Evolutionary conservation across 2,113 vertebrate genomes (phyloP).

Genomic region (Solea solea): DNA sequence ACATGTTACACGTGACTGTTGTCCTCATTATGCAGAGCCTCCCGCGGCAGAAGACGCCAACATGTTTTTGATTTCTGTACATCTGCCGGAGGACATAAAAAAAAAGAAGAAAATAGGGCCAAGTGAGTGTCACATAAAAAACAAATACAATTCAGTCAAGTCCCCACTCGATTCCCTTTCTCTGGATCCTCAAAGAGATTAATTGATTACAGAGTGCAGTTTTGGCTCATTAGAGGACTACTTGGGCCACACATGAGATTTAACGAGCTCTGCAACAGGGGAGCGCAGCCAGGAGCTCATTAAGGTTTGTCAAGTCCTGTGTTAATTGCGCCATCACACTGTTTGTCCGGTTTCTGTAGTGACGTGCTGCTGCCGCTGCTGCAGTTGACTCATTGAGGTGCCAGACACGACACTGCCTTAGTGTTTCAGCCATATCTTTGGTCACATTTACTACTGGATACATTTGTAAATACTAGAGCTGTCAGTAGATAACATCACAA

Average conservation of each 20-base stretch:
- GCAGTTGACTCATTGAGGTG: conserved; percentile 3
- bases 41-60: neutral
- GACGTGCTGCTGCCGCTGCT: conserved; percentile 8
- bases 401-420: neutral
- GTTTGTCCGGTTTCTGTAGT: conserved; percentile 40
- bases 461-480: no score
- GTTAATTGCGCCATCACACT: conserved; percentile 47
- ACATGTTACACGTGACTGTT: neutral
- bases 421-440: neutral
- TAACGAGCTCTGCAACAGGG: conserved; percentile 49
- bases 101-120: neutral
- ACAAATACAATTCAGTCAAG: neutral
- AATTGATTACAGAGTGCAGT: conserved; percentile 57
- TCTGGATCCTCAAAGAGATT: conserved; percentile 59
- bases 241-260: conserved; percentile 42
- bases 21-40: neutral
- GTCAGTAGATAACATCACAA: no score
- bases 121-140: neutral
- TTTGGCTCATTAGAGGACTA: conserved; percentile 54
- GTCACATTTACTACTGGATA: neutral
- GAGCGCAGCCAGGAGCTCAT: conserved; percentile 32
- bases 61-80: neutral
- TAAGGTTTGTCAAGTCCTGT: conserved; percentile 37
- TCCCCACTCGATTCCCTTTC: neutral
- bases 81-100: neutral